phyloP scores from a whole-genome alignment of 2,797 vertebrate species.

The Myoxocephalus aenaeus region DNA sequence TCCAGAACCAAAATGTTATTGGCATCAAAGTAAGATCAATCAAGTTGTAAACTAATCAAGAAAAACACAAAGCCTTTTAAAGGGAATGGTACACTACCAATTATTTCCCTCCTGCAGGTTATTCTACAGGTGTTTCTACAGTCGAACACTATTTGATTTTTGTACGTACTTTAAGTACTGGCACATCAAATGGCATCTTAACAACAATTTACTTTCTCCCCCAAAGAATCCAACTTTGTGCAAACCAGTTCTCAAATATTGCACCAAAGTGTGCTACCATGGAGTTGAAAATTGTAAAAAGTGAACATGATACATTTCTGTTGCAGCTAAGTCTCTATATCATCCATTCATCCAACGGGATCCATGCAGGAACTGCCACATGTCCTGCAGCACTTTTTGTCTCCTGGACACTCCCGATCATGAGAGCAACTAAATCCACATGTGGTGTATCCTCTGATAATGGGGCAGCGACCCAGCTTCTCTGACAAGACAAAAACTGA shows the following conservation, averaged over 20 bases:
- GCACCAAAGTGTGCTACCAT: background rate
- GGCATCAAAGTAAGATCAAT: background rate
- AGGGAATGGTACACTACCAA: background rate
- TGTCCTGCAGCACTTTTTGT: conserved; percentile 84
- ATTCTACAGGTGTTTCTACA: background rate
- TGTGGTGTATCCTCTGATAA: conserved; percentile 69
- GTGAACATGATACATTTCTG: background rate
- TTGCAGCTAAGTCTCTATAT: background rate
- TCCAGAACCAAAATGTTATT: background rate
- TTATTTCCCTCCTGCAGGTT: no score
- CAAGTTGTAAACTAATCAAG: conserved; percentile 10
- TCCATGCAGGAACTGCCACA: conserved; percentile 82
- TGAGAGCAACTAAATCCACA: conserved; percentile 79
- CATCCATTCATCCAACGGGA: conserved; percentile 69
- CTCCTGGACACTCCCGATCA: conserved; percentile 80
- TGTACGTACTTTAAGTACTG: background rate
- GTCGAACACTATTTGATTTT: background rate
- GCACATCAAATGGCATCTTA: background rate
- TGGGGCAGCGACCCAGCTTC: conserved; percentile 78
- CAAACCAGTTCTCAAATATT: conserved; percentile 3
- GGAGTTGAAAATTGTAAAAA: background rate
- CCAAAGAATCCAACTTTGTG: conserved; percentile 31
- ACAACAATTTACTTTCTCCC: background rate
- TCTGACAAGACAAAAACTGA: conserved; percentile 66
- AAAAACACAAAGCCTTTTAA: conserved; percentile 8